Base-by-base conservation (phyloP, 2,797 vertebrate species). In the Rhincodon typus region DNA sequence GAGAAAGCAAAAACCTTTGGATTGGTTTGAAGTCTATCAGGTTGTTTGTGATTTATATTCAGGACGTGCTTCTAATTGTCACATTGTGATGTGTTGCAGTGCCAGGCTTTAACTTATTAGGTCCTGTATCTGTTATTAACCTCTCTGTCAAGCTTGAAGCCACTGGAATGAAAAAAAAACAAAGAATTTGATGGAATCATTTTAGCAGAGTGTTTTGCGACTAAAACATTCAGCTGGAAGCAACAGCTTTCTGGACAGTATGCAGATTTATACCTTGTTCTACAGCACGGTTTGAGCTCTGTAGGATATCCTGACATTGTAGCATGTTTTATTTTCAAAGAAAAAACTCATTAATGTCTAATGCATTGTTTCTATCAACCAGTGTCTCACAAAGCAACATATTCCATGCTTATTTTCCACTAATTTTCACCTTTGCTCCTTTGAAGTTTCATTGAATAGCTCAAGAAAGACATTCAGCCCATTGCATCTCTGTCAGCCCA, bases 101-200 rank as follows among this genome's bases (percentile, higher is more conserved):
- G 94, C 70, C 67, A 95, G 70, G 70, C 42, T 95, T 95, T 95
- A 95, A 77, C 69, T 95, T 72, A 95, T 95, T 74, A 95, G 94
- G 69, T 95, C 94, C 72, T 74, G 94, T 74, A 95, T 72, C 94
- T 95, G 94, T 53, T 74, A 95, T 95, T 95, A 95, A 95, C 94
- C 94, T 95, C 94, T 95, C 69, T 77, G 46, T 72, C 94, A 74
- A 53, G 94, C 94, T 95, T 74, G 94, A 72, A 74, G 70, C 94
- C 69, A n/a, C 70, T n/a, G 50, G 46, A 95, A 95, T 74, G 46
- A 77, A 57, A 46, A 57, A 46, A 93, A 95, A 77, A 53, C 67
- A 77, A 77, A 74, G 94, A 95, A 95, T 77, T 30, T 77, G 94
- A 95, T 95, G 70, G 69, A 95, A 95, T 74, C 69, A 53, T 95